Evolutionary conservation across 2,113 vertebrate genomes (phyloP).

Genomic region (Lampris megalopsis): DNA sequence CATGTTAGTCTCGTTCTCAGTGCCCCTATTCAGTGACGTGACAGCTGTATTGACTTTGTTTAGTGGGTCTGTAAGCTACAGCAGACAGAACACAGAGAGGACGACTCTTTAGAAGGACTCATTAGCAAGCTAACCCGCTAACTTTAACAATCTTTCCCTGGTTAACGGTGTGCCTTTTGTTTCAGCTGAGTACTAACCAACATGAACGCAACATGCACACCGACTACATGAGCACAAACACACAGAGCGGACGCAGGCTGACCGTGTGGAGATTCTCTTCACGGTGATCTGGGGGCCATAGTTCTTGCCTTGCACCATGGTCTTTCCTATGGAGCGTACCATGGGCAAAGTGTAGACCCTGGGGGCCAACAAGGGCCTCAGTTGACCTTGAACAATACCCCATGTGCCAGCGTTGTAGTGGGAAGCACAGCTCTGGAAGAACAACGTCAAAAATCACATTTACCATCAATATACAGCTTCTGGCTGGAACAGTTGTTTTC

Average conservation of each 20-base stretch:
- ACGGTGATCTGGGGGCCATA: conserved; percentile 87
- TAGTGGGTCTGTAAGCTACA: too few species aligned
- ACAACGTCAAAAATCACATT: background rate
- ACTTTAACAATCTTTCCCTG: too few species aligned
- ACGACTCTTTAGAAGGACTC: too few species aligned
- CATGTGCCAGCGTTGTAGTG: conserved; percentile 84
- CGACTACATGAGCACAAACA: background rate
- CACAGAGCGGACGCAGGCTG: background rate
- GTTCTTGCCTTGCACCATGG: conserved; percentile 87
- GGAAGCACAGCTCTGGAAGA: conserved; percentile 77
- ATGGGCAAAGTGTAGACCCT: conserved; percentile 85
- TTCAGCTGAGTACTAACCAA: too few species aligned
- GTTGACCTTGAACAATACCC: conserved; percentile 84
- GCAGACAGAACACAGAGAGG: too few species aligned
- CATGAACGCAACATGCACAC: conserved; percentile 2
- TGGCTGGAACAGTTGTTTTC: too few species aligned
- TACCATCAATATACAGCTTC: background rate
- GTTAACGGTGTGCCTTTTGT: too few species aligned
- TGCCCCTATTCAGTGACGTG: too few species aligned
- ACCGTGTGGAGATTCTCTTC: conserved; percentile 86
- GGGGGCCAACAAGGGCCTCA: conserved; percentile 84
- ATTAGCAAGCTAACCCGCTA: too few species aligned
- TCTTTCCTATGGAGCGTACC: conserved; percentile 85
- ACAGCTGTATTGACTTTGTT: too few species aligned
- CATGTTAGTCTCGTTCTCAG: too few species aligned